These are phyloP conservation scores for Rhineura floridana DNA, from an alignment of 2,113 vertebrate genomes.

Conservation along the genomic window DNA sequence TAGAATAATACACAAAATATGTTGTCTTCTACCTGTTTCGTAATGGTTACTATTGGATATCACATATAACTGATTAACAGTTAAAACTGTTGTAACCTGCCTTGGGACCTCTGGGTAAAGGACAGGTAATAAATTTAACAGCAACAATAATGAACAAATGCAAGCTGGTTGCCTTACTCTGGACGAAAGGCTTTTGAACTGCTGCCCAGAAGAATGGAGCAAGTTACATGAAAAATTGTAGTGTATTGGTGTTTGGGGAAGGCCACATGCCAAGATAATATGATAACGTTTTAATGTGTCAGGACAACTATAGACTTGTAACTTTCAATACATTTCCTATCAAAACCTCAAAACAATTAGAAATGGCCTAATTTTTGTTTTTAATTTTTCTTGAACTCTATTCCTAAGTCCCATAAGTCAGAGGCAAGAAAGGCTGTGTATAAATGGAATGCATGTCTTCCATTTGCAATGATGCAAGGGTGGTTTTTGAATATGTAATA, in stretches of 20 bases:
- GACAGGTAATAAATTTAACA: too few relatives aligned
- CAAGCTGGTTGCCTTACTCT: background rate
- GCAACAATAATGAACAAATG: background rate
- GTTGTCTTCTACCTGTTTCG: too few relatives aligned
- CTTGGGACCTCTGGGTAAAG: too few relatives aligned
- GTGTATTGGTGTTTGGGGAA: background rate
- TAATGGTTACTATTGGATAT: too few relatives aligned
- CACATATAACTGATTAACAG: too few relatives aligned
- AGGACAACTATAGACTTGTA: background rate
- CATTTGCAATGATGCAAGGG: background rate
- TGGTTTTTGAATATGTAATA: too few relatives aligned
- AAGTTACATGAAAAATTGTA: background rate
- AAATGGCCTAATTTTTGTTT: background rate
- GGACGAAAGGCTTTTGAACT: background rate
- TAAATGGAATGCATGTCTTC: background rate
- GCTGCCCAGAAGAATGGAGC: background rate
- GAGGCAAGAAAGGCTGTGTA: background rate
- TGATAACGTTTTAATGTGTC: background rate
- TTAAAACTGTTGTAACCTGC: too few relatives aligned
- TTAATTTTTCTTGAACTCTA: background rate
- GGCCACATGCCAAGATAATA: background rate
- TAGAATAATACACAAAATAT: background rate
- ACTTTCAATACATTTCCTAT: background rate
- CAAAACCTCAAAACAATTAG: background rate
- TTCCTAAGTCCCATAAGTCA: background rate